Evolutionary conservation across 2,888 invertebrate genomes (phyloP).

Genomic region (Boloria selene): DNA sequence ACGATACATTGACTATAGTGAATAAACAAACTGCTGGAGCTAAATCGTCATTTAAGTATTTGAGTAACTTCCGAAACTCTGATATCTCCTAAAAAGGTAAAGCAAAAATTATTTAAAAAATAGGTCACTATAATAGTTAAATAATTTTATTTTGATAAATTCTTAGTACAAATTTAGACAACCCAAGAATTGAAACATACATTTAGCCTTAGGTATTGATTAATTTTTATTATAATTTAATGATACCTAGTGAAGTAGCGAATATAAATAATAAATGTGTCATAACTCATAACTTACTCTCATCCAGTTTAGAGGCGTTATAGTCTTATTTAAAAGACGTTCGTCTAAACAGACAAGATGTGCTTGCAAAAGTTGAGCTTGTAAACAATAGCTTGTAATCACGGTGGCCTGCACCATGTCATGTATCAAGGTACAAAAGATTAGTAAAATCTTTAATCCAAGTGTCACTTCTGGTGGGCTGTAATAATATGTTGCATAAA

Average conservation of each 20-base stretch:
- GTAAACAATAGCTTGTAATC: constrained; percentile 91
- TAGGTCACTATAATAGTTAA: too few relatives aligned
- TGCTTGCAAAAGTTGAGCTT: constrained; percentile 89
- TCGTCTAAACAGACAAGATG: constrained; percentile 88
- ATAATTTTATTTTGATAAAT: too few relatives aligned
- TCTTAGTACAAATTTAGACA: too few relatives aligned
- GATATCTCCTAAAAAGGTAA: constrained; percentile 85
- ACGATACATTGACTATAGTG: constrained; percentile 88
- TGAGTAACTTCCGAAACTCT: constrained; percentile 89
- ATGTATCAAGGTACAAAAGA: constrained; percentile 87
- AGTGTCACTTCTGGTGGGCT: constrained; percentile 78
- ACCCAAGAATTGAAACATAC: too few relatives aligned
- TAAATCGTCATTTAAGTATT: constrained; percentile 89
- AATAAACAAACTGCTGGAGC: constrained; percentile 90
- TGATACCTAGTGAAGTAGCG: too few relatives aligned
- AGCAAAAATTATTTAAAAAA: too few relatives aligned
- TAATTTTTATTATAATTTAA: too few relatives aligned
- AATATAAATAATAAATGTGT: too few relatives aligned
- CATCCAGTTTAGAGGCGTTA: constrained; percentile 90
- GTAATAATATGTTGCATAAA: constrained; percentile 41
- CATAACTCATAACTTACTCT: constrained; percentile 79
- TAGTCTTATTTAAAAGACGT: constrained; percentile 87
- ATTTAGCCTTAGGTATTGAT: too few relatives aligned
- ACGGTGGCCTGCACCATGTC: constrained; percentile 92
- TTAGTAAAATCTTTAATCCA: constrained; percentile 82